A percentile compares a stretch with the other conserved stretches of the same genome.
These are phyloP conservation scores for Melospiza melodia DNA, from an alignment of 2,113 vertebrate genomes.

Conservation along the genomic window DNA sequence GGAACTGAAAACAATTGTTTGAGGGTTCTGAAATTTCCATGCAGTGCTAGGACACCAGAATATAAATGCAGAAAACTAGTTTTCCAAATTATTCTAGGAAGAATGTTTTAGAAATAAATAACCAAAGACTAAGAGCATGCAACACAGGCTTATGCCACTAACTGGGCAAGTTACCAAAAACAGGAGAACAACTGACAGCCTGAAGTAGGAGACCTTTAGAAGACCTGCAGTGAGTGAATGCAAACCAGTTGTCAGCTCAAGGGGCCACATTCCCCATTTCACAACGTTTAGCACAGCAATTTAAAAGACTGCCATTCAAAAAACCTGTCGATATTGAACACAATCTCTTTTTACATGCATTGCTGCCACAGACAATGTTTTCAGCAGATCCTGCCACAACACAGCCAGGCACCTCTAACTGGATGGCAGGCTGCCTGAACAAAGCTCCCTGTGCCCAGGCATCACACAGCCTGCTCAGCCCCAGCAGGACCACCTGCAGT, in stretches of 20 bases:
- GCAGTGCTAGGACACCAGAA: not conserved
- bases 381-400: rapidly evolving
- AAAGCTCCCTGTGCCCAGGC: not conserved
- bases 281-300: not conserved
- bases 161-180: not conserved
- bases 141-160: rapidly evolving
- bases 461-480: not conserved
- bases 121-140: not conserved
- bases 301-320: not conserved
- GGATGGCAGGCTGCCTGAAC: not conserved
- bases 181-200: not conserved
- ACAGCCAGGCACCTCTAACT: rapidly evolving
- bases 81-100: not conserved
- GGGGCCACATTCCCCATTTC: not conserved
- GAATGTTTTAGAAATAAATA: not conserved
- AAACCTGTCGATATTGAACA: not conserved
- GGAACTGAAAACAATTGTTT: not conserved
- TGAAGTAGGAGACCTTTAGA: not conserved
- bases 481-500: rapidly evolving
- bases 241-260: not conserved
- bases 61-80: not conserved
- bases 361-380: not conserved
- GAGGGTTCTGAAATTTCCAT: not conserved
- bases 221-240: not conserved
- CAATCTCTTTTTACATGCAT: rapidly evolving